Evolutionary conservation across 2,888 invertebrate species (phyloP).

Genomic region (Sepiola atlantica): DNA sequence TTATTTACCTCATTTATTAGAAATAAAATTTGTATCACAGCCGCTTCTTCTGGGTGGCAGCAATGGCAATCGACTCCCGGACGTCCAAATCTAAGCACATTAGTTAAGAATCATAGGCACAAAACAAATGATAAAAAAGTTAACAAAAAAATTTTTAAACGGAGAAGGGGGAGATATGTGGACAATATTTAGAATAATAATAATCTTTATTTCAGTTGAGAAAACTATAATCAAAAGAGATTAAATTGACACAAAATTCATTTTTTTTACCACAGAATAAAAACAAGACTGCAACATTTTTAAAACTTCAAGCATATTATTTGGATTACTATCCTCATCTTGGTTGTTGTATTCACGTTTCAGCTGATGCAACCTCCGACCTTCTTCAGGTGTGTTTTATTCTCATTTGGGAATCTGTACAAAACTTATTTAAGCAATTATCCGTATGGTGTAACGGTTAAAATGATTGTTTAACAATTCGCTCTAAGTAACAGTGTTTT

Average conservation of each 20-base stretch:
- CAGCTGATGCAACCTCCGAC: too few species aligned
- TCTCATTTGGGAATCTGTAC: too few species aligned
- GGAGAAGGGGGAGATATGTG: background rate
- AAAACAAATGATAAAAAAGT: background rate
- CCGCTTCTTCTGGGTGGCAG: conserved; percentile 81
- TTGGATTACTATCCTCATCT: too few species aligned
- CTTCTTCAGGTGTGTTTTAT: too few species aligned
- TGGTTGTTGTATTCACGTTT: too few species aligned
- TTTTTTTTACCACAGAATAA: background rate
- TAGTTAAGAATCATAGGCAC: conserved; percentile 58
- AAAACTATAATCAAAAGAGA: background rate
- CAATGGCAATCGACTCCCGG: conserved; percentile 97
- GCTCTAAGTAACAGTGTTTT: too few species aligned
- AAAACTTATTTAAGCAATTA: too few species aligned
- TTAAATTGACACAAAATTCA: background rate
- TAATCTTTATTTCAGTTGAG: background rate
- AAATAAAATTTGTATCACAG: conserved; percentile 93
- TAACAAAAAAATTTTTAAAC: too few species aligned
- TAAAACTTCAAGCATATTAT: too few species aligned
- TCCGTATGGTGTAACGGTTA: too few species aligned
- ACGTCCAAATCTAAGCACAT: conserved; percentile 86
- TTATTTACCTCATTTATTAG: conserved; percentile 89
- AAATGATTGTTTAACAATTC: too few species aligned
- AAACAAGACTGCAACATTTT: background rate
- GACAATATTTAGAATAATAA: background rate